Percentiles rank a stretch among this genome's conserved stretches.
Conservation (phyloP, 1,140 invertebrate genomes). For the Colletes latitarsis region DNA sequence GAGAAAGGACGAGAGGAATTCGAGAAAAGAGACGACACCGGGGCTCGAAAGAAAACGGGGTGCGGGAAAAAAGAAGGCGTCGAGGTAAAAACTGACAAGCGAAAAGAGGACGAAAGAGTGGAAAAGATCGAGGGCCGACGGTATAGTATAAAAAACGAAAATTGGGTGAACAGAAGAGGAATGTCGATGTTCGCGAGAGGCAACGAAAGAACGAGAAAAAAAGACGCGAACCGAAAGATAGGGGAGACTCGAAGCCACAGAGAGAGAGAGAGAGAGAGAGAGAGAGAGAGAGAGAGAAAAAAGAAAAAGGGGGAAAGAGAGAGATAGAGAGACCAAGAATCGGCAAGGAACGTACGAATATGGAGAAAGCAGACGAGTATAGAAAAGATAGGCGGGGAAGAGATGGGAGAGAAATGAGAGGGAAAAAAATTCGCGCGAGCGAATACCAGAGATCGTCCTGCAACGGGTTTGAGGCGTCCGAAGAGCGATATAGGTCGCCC, state of each 20-base stretch:
- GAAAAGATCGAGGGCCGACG: slow-evolving; percentile 8
- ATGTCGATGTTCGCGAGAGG: background rate
- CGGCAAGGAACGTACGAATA: slow-evolving; percentile 31
- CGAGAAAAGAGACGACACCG: background rate
- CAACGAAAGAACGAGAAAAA: background rate
- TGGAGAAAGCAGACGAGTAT: background rate
- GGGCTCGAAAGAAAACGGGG: background rate
- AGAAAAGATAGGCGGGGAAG: background rate
- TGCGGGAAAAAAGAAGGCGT: background rate
- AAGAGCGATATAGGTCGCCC: slow-evolving; percentile 53
- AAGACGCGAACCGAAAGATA: background rate
- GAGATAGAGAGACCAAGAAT: slow-evolving; percentile 41
- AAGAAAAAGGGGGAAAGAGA: background rate
- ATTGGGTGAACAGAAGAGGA: slow-evolving; percentile 1
- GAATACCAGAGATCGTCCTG: slow-evolving; percentile 63
- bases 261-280: background rate
- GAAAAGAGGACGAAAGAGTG: background rate
- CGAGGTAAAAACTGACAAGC: background rate
- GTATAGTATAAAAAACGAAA: background rate
- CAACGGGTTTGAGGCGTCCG: slow-evolving; percentile 30
- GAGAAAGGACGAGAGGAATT: slow-evolving; percentile 34
- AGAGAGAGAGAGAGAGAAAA: slow-evolving; percentile 39
- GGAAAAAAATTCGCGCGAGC: slow-evolving; percentile 41
- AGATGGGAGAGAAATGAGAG: background rate
- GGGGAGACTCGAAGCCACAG: slow-evolving; percentile 15